Evolutionary conservation across 2,113 vertebrate genomes (phyloP).

Genomic region (Okapia johnstoni): DNA sequence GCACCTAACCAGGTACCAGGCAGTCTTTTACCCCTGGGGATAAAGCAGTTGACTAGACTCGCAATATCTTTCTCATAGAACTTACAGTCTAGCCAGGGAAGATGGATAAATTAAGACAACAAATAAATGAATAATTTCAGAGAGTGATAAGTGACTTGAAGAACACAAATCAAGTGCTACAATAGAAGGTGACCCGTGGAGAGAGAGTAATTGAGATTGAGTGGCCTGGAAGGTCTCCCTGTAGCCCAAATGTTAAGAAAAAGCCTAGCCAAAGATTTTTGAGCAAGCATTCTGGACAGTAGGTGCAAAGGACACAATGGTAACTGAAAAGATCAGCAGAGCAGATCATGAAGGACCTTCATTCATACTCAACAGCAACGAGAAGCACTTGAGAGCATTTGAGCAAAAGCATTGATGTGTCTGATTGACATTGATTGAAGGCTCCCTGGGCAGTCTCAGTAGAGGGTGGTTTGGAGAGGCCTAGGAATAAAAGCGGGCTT

Average conservation of each 20-base stretch:
- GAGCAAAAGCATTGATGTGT: accelerated
- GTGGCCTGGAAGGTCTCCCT: neutral
- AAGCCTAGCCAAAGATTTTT: neutral
- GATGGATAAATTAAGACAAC: neutral
- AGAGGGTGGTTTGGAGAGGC: neutral
- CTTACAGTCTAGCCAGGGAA: neutral
- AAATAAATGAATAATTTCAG: neutral
- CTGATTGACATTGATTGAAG: neutral
- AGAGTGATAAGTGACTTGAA: neutral
- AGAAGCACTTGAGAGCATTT: neutral
- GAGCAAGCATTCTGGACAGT: neutral
- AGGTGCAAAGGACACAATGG: neutral
- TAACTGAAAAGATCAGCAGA: neutral
- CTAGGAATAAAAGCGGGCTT: neutral
- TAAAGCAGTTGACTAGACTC: neutral
- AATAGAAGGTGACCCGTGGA: neutral
- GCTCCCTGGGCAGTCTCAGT: neutral
- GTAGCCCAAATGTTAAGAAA: neutral
- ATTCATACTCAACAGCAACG: neutral
- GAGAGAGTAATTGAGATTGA: neutral
- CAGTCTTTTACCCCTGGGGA: neutral
- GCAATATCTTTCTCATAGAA: neutral
- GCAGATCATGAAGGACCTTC: neutral
- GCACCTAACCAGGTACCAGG: neutral
- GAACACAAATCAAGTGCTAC: neutral